Conservation (phyloP, 2,797 vertebrate genomes). For the Lacerta viridis region DNA sequence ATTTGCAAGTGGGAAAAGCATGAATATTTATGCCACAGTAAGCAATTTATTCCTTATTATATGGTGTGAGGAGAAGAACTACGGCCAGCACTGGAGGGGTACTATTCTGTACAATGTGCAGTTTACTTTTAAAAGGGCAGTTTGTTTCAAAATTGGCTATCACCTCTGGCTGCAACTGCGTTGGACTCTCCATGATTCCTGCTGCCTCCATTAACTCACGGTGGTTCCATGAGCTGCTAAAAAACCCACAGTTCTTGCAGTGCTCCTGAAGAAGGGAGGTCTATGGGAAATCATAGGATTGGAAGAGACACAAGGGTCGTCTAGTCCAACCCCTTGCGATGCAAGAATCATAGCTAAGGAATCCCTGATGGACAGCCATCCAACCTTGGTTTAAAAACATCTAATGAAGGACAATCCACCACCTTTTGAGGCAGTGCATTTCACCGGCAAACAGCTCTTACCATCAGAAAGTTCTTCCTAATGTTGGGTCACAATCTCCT, state of each 20-base stretch:
- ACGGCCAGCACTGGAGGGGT: too few relatives aligned
- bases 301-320: too few relatives aligned
- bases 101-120: neutral
- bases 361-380: too few relatives aligned
- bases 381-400: too few relatives aligned
- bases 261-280: neutral
- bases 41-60: neutral
- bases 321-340: too few relatives aligned
- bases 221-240: neutral
- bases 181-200: neutral
- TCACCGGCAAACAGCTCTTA: too few relatives aligned
- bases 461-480: too few relatives aligned
- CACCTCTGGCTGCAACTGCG: neutral
- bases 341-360: too few relatives aligned
- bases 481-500: too few relatives aligned
- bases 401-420: too few relatives aligned
- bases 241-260: neutral
- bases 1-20: neutral
- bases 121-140: neutral
- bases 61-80: neutral
- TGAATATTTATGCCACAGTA: conserved; percentile 3
- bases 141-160: neutral
- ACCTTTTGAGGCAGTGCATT: too few relatives aligned
- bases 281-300: too few relatives aligned
- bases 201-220: neutral